Evolutionary conservation across 2,113 vertebrate species (phyloP).

Genomic region (Lasiurus borealis): DNA sequence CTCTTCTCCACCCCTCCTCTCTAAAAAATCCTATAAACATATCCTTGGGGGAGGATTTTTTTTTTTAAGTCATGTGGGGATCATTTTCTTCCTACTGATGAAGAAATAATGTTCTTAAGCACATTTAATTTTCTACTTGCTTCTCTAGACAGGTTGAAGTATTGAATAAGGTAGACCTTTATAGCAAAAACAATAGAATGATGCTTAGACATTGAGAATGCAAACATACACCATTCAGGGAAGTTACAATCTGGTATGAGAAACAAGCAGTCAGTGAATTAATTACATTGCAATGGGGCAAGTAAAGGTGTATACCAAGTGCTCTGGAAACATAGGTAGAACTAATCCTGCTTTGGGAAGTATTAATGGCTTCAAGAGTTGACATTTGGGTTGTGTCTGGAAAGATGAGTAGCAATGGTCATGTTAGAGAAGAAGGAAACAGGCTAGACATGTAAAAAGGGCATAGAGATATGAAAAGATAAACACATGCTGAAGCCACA

Average conservation of each 20-base stretch:
- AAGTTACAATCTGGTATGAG: not conserved
- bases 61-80: not conserved
- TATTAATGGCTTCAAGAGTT: not conserved
- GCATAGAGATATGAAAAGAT: not conserved
- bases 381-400: not conserved
- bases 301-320: not conserved
- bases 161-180: not conserved
- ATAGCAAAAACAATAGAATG: not conserved
- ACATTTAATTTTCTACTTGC: not conserved
- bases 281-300: not conserved
- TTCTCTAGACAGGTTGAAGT: constrained; percentile 9
- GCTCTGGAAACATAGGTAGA: not conserved
- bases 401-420: not conserved
- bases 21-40: not conserved
- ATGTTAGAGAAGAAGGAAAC: not conserved
- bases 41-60: not conserved
- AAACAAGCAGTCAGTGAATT: not conserved
- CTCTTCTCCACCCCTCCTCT: no score
- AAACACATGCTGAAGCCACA: not conserved
- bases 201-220: not conserved
- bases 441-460: constrained; percentile 9
- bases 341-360: not conserved
- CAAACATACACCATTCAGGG: not conserved
- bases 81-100: constrained; percentile 6
- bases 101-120: constrained; percentile 27